Percentiles rank a stretch among this genome's conserved stretches.
These are phyloP conservation scores for Nudaria mundana DNA, from an alignment of 2,888 invertebrate genomes.

Conservation along the genomic window DNA sequence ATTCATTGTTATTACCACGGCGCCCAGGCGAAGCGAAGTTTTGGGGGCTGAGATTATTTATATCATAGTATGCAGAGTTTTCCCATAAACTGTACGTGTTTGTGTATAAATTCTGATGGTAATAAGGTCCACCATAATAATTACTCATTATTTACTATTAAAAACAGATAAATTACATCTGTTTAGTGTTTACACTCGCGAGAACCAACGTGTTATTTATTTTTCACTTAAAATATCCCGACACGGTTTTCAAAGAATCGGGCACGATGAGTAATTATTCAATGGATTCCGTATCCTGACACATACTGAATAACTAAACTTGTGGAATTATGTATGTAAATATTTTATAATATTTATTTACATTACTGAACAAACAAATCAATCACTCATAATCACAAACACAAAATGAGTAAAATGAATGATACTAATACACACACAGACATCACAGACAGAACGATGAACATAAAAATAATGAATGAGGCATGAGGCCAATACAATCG, in stretches of 20 bases:
- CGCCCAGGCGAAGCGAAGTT: conserved; percentile 25
- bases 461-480: too few relatives aligned
- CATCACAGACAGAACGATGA: too few relatives aligned
- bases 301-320: too few relatives aligned
- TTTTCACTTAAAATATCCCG: conserved; percentile 23
- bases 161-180: conserved; percentile 23
- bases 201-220: conserved; percentile 16
- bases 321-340: too few relatives aligned
- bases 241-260: conserved; percentile 3
- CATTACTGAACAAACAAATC: too few relatives aligned
- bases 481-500: too few relatives aligned
- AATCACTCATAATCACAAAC: too few relatives aligned
- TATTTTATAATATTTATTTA: too few relatives aligned
- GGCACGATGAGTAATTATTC: too few relatives aligned
- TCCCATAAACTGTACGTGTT: conserved; percentile 42
- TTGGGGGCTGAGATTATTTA: conserved; percentile 37
- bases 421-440: too few relatives aligned
- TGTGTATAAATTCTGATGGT: conserved; percentile 30
- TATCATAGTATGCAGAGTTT: conserved; percentile 40
- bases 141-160: conserved; percentile 32
- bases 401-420: too few relatives aligned
- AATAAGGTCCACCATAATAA: conserved; percentile 21
- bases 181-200: conserved; percentile 34
- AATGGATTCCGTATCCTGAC: too few relatives aligned
- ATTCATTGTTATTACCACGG: conserved; percentile 23